A percentile compares a stretch with the other conserved stretches of the same genome.
Evolutionary conservation across 2,797 vertebrate genomes (phyloP).

Genomic region (Crocidura indochinensis): DNA sequence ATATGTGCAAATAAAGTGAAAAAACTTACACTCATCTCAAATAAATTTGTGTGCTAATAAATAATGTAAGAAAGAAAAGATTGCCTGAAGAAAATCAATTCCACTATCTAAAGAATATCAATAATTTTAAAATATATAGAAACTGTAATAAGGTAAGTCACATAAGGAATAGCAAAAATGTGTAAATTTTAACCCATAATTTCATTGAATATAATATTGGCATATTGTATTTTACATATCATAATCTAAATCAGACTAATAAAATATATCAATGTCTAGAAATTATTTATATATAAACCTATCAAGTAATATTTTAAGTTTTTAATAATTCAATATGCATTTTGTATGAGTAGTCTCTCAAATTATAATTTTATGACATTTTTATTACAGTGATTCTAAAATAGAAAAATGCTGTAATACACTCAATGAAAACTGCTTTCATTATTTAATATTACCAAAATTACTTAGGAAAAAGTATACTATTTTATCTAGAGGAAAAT

Average conservation of each 20-base stretch:
- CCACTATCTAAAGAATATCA: constrained; percentile 67
- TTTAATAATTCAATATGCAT: constrained; percentile 45
- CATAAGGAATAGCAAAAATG: background rate
- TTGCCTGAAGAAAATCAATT: constrained; percentile 68
- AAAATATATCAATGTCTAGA: constrained; percentile 51
- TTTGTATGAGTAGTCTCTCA: background rate
- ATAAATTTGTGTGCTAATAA: constrained; percentile 82
- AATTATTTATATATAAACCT: constrained; percentile 61
- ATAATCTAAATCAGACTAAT: constrained; percentile 23
- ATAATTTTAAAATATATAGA: constrained; percentile 72
- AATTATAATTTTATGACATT: constrained; percentile 63
- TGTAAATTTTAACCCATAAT: constrained; percentile 31
- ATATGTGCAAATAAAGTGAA: constrained; percentile 77
- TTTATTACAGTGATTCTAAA: constrained; percentile 61
- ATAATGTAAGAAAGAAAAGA: constrained; percentile 76
- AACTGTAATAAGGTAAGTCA: constrained; percentile 24
- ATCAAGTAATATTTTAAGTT: constrained; percentile 32
- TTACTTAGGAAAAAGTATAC: background rate
- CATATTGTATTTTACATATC: constrained; percentile 25
- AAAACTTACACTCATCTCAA: constrained; percentile 78
- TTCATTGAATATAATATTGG: constrained; percentile 52
- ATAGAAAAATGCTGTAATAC: constrained; percentile 37
- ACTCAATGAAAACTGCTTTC: constrained; percentile 15
- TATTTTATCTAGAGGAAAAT: constrained; percentile 7
- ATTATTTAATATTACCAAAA: constrained; percentile 46